These are phyloP conservation scores for Dicyrtomina minuta DNA, from an alignment of 2,888 invertebrate species.

Conservation along the genomic window DNA sequence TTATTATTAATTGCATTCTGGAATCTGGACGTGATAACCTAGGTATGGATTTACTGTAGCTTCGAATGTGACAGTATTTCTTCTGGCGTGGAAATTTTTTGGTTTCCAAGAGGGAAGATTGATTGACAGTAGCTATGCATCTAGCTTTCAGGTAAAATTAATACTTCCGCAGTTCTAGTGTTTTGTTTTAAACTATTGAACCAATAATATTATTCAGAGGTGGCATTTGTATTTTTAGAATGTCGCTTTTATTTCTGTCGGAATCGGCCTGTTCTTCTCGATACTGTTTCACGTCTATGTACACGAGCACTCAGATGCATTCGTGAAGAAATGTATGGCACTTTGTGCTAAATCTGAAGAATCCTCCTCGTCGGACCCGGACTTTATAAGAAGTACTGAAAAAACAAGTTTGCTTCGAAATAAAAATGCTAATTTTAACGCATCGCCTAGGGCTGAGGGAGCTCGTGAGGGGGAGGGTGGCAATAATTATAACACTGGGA, in stretches of 20 bases:
- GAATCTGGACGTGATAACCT: too few relatives aligned
- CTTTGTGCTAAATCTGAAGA: too few relatives aligned
- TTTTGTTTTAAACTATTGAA: slow-evolving; percentile 61
- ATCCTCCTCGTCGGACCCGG: too few relatives aligned
- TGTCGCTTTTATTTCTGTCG: slow-evolving; percentile 70
- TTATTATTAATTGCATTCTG: too few relatives aligned
- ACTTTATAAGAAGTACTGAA: too few relatives aligned
- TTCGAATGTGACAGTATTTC: slow-evolving; percentile 80
- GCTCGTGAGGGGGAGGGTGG: too few relatives aligned
- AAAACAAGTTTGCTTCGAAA: too few relatives aligned
- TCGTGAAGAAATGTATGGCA: slow-evolving; percentile 45
- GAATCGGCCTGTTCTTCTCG: slow-evolving; percentile 66
- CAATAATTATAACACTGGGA: too few relatives aligned
- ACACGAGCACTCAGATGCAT: slow-evolving; percentile 59
- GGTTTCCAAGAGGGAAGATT: slow-evolving; percentile 63
- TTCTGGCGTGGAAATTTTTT: slow-evolving; percentile 73
- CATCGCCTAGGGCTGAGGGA: too few relatives aligned
- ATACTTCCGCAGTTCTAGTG: neutral
- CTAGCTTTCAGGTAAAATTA: slow-evolving; percentile 63
- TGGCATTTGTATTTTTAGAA: slow-evolving; percentile 60
- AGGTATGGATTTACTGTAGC: slow-evolving; percentile 87
- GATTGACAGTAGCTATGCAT: slow-evolving; percentile 60
- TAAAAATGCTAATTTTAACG: too few relatives aligned
- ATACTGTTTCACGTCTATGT: slow-evolving; percentile 72
- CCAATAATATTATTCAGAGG: slow-evolving; percentile 61